Base-by-base conservation (phyloP, 2,113 vertebrate genomes). In the Cyprinodon brontotheroides region DNA sequence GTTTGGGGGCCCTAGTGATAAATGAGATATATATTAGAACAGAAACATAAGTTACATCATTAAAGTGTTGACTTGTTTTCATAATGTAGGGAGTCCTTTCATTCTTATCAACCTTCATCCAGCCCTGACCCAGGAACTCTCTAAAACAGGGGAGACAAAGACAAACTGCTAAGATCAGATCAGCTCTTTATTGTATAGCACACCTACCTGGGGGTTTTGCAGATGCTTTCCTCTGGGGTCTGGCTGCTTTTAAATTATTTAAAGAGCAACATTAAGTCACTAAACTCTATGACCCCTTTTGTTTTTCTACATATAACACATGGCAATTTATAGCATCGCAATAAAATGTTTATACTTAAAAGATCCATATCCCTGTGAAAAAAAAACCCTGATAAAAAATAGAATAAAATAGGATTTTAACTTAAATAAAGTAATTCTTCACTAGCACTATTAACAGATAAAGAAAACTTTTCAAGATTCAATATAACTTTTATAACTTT, bases 51-150 rank as follows among this genome's bases (percentile, higher is more conserved):
- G 94, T 95, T 89, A 99, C 98, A 80, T 99, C 96, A 81, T 99
- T 99, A 78, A 99, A 99, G 83, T 99, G 97, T 78, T 99, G 96
- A 77, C 97, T 99, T 7, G 97, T 99, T 93, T 97, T 99, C 97
- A 99, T 98, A 82, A 99, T 98, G 86, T 95, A 98, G 0, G 97
- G 98, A 0, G 98, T 98, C 82, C 95, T 94, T 70, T 98, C 97
- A 29, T 90, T 97, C 94, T 99, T 99, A 87, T 99, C 97, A 11
- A 94, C 83, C 92, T 99, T 99, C 97, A 99, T 99, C 98, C 98
- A 99, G 37, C 98, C 97, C 79, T 98, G 98, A 61, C 97, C 97
- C 81, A 99, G 95, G 90, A 99, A 99, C 92, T 99, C 98, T 91
- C 98, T 99, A 66, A 45, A 11, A 80, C 72, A 78, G 12, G 39